Percentiles rank a stretch among this genome's conserved stretches.
Evolutionary conservation across 2,888 invertebrate genomes (phyloP).

Genomic region (Bugulina stolonifera): DNA sequence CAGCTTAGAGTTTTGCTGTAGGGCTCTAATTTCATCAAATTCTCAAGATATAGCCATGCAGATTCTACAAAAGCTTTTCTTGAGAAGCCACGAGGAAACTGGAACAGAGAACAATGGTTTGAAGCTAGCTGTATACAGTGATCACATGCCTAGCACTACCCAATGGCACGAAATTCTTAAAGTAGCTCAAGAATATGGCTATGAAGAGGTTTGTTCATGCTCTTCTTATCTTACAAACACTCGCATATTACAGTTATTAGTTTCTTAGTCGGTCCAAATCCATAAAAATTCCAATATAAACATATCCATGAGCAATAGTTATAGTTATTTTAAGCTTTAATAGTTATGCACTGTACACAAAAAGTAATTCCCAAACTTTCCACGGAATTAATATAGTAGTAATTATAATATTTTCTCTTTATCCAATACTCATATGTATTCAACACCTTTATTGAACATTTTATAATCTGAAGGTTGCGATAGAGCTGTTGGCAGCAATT

Average conservation of each 20-base stretch:
- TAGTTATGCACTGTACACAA: too few relatives aligned
- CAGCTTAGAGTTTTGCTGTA: neutral
- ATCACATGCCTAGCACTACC: constrained; percentile 35
- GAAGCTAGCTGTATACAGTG: constrained; percentile 38
- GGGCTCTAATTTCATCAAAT: neutral
- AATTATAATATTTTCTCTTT: too few relatives aligned
- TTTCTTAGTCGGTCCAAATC: too few relatives aligned
- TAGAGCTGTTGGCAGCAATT: constrained; percentile 38
- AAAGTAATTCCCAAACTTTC: neutral
- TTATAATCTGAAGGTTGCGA: constrained; percentile 30
- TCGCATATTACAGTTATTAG: too few relatives aligned
- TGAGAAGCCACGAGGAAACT: neutral
- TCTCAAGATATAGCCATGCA: constrained; percentile 22
- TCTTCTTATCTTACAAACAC: too few relatives aligned
- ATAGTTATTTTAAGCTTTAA: too few relatives aligned
- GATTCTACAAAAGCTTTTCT: constrained; percentile 1
- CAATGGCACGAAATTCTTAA: constrained; percentile 40
- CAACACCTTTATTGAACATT: too few relatives aligned
- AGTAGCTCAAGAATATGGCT: constrained; percentile 37
- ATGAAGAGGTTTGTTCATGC: constrained; percentile 31
- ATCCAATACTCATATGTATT: too few relatives aligned
- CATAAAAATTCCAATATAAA: too few relatives aligned
- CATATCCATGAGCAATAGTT: too few relatives aligned
- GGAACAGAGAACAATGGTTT: constrained; percentile 31
- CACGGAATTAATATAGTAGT: neutral